Percentiles rank a stretch among this genome's conserved stretches.
Conservation (phyloP, 2,888 invertebrate genomes). For the Melinaea menophilus region DNA sequence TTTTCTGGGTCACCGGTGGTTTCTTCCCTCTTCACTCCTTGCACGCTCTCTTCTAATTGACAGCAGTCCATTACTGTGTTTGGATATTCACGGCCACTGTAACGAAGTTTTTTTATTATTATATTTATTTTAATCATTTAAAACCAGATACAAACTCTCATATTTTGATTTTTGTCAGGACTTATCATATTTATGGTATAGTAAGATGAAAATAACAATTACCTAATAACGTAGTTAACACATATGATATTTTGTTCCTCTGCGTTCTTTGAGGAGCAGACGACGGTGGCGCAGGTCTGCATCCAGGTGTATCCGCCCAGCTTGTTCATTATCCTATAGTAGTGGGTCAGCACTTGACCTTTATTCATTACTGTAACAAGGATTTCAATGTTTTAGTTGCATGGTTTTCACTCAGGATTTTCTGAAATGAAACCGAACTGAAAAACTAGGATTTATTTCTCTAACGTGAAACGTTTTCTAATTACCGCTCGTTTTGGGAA, state of each 20-base stretch:
- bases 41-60: conserved; percentile 90
- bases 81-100: conserved; percentile 91
- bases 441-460: no score
- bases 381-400: no score
- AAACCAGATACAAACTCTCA: not conserved
- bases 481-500: no score
- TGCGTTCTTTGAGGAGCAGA: conserved; percentile 96
- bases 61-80: conserved; percentile 96
- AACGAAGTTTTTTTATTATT: no score
- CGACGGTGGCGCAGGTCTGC: conserved; percentile 97
- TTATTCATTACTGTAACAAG: conserved; percentile 91
- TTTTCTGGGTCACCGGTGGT: conserved; percentile 89
- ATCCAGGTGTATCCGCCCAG: conserved; percentile 97
- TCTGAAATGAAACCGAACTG: no score
- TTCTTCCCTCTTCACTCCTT: conserved; percentile 91
- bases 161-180: not conserved
- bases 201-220: conserved; percentile 1
- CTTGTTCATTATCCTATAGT: conserved; percentile 97
- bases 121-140: no score
- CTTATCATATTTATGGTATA: not conserved
- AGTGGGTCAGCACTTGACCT: conserved; percentile 97
- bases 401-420: no score
- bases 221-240: conserved; percentile 98
- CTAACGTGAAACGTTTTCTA: no score
- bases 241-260: conserved; percentile 98